Evolutionary conservation across 2,888 invertebrate genomes (phyloP).

Genomic region (Spilosoma lubricipeda): DNA sequence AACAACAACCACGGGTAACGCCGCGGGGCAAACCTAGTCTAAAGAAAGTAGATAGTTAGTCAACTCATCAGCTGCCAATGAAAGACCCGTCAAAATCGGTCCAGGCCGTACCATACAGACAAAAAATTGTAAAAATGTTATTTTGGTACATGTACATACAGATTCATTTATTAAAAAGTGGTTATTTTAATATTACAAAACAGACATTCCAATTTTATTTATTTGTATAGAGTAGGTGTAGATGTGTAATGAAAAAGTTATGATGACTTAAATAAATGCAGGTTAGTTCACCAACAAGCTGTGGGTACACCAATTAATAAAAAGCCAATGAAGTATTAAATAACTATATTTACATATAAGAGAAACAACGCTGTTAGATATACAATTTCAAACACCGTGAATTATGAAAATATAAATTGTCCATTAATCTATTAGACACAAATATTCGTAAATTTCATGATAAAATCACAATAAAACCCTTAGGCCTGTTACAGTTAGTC

Average conservation of each 20-base stretch:
- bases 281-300: slow-evolving; percentile 7
- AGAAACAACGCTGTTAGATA: slow-evolving; percentile 64
- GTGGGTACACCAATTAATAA: slow-evolving; percentile 41
- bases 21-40: too few species aligned
- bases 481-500: slow-evolving; percentile 61
- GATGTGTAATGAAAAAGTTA: neutral
- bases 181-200: too few species aligned
- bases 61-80: too few species aligned
- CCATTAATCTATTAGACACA: slow-evolving; percentile 48
- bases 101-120: too few species aligned
- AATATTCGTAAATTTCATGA: slow-evolving; percentile 39
- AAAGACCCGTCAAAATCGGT: too few species aligned
- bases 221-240: too few species aligned
- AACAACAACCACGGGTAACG: too few species aligned
- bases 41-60: too few species aligned
- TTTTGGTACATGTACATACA: too few species aligned
- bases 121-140: too few species aligned
- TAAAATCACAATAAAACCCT: slow-evolving; percentile 41
- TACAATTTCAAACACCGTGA: slow-evolving; percentile 62
- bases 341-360: slow-evolving; percentile 72
- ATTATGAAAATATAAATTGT: slow-evolving; percentile 69
- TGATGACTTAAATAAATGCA: neutral
- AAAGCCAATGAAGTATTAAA: slow-evolving; percentile 53
- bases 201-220: too few species aligned
- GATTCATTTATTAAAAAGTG: too few species aligned